Conservation (phyloP, 2,888 invertebrate genomes). For the Thymelicus sylvestris region DNA sequence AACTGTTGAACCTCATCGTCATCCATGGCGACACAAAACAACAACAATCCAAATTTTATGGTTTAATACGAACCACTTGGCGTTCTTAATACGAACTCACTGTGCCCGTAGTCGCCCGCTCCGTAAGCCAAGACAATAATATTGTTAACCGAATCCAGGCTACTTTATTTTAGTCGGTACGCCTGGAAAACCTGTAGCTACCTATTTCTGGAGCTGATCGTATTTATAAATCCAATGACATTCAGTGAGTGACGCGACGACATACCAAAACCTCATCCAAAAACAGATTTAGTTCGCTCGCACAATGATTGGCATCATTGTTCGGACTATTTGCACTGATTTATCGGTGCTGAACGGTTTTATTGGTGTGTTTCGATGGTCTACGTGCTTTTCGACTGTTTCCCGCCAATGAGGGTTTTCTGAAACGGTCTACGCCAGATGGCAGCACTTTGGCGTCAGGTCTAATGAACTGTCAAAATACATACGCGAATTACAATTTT, state of each 20-base stretch:
- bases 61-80: conserved; percentile 9
- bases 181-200: conserved; percentile 85
- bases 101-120: conserved; percentile 61
- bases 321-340: conserved; percentile 65
- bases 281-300: conserved; percentile 81
- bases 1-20: conserved; percentile 90
- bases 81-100: too few relatives aligned
- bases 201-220: conserved; percentile 86
- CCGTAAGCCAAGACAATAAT: conserved; percentile 74
- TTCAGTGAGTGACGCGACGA: conserved; percentile 81
- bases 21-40: conserved; percentile 72
- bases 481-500: too few relatives aligned
- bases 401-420: too few relatives aligned
- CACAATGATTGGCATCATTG: conserved; percentile 78
- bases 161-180: conserved; percentile 84
- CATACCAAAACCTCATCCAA: conserved; percentile 84
- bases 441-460: too few relatives aligned
- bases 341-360: conserved; percentile 43
- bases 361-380: conserved; percentile 44
- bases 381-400: conserved; percentile 43
- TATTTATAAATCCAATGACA: conserved; percentile 85
- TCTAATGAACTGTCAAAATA: too few relatives aligned
- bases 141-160: conserved; percentile 84
- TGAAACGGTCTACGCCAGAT: too few relatives aligned
- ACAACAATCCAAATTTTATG: conserved; percentile 50